Percentiles rank a stretch among this genome's conserved stretches.
These are phyloP conservation scores for Hipparchia sbordonii DNA, from an alignment of 2,888 invertebrate genomes.

Conservation along the genomic window DNA sequence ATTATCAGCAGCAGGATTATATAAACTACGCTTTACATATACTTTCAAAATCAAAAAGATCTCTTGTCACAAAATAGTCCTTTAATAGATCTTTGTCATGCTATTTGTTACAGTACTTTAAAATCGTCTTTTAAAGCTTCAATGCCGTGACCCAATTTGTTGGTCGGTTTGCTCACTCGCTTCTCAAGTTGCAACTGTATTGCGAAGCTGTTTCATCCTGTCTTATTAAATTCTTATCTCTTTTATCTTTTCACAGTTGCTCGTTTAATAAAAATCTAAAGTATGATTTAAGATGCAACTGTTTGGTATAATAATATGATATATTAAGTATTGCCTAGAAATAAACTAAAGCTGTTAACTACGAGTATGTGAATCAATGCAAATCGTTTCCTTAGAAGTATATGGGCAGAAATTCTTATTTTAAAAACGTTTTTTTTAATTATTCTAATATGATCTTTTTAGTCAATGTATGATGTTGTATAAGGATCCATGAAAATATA, in stretches of 20 bases:
- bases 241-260: neutral
- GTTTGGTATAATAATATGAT: neutral
- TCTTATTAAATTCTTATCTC: neutral
- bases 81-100: neutral
- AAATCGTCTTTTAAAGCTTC: neutral
- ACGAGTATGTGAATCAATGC: neutral
- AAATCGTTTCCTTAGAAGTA: neutral
- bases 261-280: neutral
- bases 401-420: neutral
- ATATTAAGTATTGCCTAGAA: too few relatives aligned
- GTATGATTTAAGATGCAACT: neutral
- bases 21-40: too few relatives aligned
- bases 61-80: neutral
- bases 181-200: constrained; percentile 1
- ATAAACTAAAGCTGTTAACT: too few relatives aligned
- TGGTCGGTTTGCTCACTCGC: neutral
- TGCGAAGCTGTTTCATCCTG: neutral
- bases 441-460: too few relatives aligned
- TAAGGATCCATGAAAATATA: too few relatives aligned
- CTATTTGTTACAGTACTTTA: neutral
- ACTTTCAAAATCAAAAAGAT: neutral
- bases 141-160: constrained; percentile 4
- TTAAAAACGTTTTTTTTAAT: too few relatives aligned
- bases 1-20: too few relatives aligned
- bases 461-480: too few relatives aligned